A percentile compares a stretch with the other conserved stretches of the same genome.
Conservation (phyloP, 30 jellyfish, hydroid and myxozoan species). For the Pelagia noctiluca region DNA sequence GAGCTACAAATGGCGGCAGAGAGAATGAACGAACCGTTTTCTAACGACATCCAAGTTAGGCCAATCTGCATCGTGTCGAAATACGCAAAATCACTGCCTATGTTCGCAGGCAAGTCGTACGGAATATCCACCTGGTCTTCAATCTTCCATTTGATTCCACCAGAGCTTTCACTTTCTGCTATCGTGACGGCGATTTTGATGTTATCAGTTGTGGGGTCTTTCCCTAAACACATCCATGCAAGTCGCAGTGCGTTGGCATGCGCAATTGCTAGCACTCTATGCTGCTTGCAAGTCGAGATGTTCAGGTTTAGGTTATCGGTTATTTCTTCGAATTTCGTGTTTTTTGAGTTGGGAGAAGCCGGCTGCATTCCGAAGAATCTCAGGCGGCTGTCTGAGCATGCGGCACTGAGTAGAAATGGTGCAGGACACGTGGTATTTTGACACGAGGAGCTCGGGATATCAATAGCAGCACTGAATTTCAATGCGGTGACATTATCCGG, state of each 20-base stretch:
- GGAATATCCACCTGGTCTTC: conserved; percentile 73
- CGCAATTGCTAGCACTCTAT: conserved; percentile 66
- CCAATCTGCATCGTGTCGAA: conserved; percentile 63
- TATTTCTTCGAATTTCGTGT: conserved; percentile 2
- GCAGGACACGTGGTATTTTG: conserved; percentile 76
- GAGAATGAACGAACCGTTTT: conserved; percentile 84
- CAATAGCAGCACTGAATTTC: conserved; percentile 76
- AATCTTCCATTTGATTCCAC: conserved; percentile 84
- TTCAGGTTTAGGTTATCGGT: conserved; percentile 16
- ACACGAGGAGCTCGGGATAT: conserved; percentile 71
- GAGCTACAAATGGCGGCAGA: conserved; percentile 84
- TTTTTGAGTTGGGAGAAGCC: neutral
- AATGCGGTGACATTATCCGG: conserved; percentile 22
- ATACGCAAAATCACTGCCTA: conserved; percentile 24
- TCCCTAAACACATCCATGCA: conserved; percentile 79
- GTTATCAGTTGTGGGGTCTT: neutral
- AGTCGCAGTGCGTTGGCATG: conserved; percentile 85
- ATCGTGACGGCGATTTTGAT: conserved; percentile 34
- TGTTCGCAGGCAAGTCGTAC: conserved; percentile 34
- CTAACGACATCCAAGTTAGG: conserved; percentile 95
- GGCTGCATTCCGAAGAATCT: conserved; percentile 43
- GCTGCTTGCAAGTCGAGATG: conserved; percentile 5
- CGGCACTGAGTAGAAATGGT: conserved; percentile 68
- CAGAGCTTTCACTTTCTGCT: conserved; percentile 88
- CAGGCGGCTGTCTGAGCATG: conserved; percentile 67